These are phyloP conservation scores for Macquaria ambigua DNA, from an alignment of 2,113 vertebrate genomes.

Conservation along the genomic window DNA sequence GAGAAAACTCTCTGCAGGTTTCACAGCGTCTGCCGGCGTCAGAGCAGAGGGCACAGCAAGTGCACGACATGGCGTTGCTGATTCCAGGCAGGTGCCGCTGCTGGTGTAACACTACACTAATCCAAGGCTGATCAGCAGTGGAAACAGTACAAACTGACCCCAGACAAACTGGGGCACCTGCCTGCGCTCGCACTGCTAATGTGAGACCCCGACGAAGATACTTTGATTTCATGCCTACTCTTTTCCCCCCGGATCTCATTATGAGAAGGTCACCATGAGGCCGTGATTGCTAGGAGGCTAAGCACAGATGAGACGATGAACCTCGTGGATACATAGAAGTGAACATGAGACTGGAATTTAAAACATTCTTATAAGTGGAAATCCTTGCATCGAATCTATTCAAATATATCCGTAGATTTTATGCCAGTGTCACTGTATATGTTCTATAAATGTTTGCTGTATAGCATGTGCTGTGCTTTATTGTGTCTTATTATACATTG, in stretches of 20 bases:
- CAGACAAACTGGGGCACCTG: slow-evolving; percentile 68
- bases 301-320: slow-evolving; percentile 27
- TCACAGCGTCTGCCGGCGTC: slow-evolving; percentile 8
- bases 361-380: slow-evolving; percentile 46
- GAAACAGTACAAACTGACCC: slow-evolving; percentile 71
- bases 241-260: slow-evolving; percentile 72
- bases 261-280: slow-evolving; percentile 72
- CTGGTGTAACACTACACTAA: slow-evolving; percentile 69
- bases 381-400: slow-evolving; percentile 1
- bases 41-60: slow-evolving; percentile 55
- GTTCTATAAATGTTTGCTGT: neutral
- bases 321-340: slow-evolving; percentile 24
- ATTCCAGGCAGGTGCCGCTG: slow-evolving; percentile 65
- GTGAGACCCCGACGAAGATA: slow-evolving; percentile 58
- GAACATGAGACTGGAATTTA: slow-evolving; percentile 55
- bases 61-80: slow-evolving; percentile 46
- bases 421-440: neutral
- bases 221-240: slow-evolving; percentile 73
- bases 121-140: slow-evolving; percentile 65
- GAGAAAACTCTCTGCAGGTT: neutral
- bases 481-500: neutral
- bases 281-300: slow-evolving; percentile 36
- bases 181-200: slow-evolving; percentile 44
- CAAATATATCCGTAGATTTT: slow-evolving; percentile 18
- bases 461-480: neutral